Conservation (phyloP, 2,888 invertebrate species). For the Chaetogeoica ovagalla region DNA sequence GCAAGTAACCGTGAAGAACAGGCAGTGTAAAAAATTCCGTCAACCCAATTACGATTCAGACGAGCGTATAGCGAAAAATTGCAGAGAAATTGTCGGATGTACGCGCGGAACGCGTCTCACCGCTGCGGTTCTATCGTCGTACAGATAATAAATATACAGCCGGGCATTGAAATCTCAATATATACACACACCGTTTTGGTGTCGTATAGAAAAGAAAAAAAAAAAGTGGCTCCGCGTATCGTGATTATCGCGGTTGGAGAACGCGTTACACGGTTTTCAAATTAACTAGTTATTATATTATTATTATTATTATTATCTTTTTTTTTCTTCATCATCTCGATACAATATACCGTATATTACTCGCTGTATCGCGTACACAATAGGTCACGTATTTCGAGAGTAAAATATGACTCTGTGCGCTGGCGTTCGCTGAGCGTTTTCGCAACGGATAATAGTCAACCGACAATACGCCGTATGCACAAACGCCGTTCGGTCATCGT, state of each 20-base stretch:
- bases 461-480: background rate
- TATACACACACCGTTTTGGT: no score
- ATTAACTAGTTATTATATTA: slow-evolving; percentile 3
- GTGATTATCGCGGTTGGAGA: slow-evolving; percentile 50
- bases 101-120: no score
- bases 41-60: no score
- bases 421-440: background rate
- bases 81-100: no score
- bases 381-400: slow-evolving; percentile 19
- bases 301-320: background rate
- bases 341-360: background rate
- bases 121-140: no score
- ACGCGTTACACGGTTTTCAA: slow-evolving; percentile 53
- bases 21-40: no score
- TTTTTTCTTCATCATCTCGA: background rate
- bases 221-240: background rate
- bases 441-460: background rate
- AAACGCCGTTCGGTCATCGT: no score
- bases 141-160: no score
- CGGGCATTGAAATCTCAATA: background rate
- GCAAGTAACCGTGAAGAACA: no score
- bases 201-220: no score
- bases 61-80: no score
- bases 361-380: background rate
- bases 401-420: background rate